phyloP scores from a whole-genome alignment of 2,888 invertebrate species.

The Orthonychiurus folsomi region DNA sequence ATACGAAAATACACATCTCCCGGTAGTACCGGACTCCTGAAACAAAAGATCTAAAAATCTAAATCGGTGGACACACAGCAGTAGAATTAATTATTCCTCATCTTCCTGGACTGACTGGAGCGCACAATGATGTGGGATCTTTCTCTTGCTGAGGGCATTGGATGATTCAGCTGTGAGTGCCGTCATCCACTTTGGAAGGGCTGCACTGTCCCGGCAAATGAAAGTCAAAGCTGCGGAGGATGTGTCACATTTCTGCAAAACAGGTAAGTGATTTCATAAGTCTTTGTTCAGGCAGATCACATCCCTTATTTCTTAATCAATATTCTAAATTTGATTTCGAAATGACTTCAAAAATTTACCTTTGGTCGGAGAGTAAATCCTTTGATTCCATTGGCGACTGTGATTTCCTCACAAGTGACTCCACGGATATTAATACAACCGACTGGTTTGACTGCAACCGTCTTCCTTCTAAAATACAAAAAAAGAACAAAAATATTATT shows the following conservation, averaged over 20 bases:
- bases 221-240: conserved; percentile 38
- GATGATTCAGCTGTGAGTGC: conserved; percentile 27
- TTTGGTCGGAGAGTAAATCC: conserved; percentile 39
- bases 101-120: conserved; percentile 36
- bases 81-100: conserved; percentile 23
- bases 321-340: conserved; percentile 13
- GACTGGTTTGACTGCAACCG: conserved; percentile 33
- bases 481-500: conserved; percentile 2
- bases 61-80: too few species aligned
- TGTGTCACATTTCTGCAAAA: conserved; percentile 38
- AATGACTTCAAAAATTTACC: conserved; percentile 19
- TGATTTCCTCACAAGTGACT: conserved; percentile 36
- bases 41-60: too few species aligned
- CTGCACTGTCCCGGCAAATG: conserved; percentile 30
- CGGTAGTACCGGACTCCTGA: too few species aligned
- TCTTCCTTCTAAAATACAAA: conserved; percentile 26
- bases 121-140: conserved; percentile 23
- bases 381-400: conserved; percentile 34
- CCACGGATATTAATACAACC: conserved; percentile 37
- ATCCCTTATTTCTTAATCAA: background rate
- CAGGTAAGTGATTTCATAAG: conserved; percentile 13
- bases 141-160: background rate
- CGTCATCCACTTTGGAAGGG: conserved; percentile 33
- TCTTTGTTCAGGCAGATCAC: background rate
- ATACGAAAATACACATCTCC: too few species aligned